Conservation (phyloP, 2,113 vertebrate species). For the Alces alces region DNA sequence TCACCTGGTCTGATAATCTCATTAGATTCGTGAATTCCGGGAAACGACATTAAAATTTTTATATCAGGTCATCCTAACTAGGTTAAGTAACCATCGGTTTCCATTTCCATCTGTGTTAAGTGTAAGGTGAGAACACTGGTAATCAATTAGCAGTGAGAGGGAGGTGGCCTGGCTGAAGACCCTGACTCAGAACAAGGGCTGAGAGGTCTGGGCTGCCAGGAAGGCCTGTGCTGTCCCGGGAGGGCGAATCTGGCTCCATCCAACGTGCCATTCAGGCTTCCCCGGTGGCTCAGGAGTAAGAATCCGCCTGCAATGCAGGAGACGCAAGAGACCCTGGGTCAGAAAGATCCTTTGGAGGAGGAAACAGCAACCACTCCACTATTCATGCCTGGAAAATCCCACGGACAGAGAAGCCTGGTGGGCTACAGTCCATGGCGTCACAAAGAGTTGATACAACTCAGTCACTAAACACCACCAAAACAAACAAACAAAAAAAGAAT, state of each 20-base stretch:
- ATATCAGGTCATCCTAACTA: conserved; percentile 46
- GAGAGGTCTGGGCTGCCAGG: neutral
- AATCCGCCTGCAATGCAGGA: neutral
- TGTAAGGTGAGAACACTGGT: conserved; percentile 35
- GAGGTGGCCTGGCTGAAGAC: neutral
- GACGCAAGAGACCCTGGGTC: neutral
- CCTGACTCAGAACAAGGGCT: neutral
- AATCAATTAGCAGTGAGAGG: neutral
- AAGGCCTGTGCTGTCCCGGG: neutral
- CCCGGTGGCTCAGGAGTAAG: neutral
- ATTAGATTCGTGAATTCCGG: neutral
- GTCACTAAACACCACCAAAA: no score
- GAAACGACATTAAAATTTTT: conserved; percentile 34
- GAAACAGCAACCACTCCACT: neutral
- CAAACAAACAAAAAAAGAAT: neutral
- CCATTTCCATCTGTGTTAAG: conserved; percentile 11
- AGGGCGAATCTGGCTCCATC: neutral
- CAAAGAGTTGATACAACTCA: accelerated
- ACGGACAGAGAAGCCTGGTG: neutral
- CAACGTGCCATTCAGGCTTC: neutral
- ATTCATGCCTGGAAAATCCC: neutral
- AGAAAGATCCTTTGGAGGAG: neutral
- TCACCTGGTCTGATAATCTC: conserved; percentile 35
- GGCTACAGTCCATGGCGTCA: neutral
- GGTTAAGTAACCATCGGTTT: conserved; percentile 42